Evolutionary conservation across 2,797 vertebrate genomes (phyloP).

Genomic region (Rhincodon typus): DNA sequence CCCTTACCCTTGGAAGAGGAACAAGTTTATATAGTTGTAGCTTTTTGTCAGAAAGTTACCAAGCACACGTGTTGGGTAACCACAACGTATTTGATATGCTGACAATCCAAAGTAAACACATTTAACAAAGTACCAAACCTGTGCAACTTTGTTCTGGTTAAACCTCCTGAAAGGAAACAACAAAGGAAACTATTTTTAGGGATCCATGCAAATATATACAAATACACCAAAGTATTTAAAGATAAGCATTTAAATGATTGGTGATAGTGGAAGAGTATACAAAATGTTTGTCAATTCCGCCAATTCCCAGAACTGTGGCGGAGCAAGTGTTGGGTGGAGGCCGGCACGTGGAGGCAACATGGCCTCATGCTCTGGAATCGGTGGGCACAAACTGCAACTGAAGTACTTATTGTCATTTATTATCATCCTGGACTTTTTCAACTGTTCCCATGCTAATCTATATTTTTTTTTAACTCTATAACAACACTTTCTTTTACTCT

Average conservation of each 20-base stretch:
- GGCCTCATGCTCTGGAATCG: no score
- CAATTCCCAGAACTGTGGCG: no score
- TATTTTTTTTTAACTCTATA: no score
- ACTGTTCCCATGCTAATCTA: no score
- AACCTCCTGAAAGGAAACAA: slow-evolving; percentile 72
- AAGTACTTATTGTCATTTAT: no score
- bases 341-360: no score
- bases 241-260: not conserved
- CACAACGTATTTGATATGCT: slow-evolving; percentile 97
- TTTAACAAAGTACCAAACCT: slow-evolving; percentile 99
- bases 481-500: no score
- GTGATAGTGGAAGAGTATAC: not conserved
- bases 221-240: not conserved
- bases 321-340: no score
- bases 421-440: no score
- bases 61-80: slow-evolving; percentile 92
- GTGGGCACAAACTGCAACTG: no score
- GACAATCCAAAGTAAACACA: slow-evolving; percentile 98
- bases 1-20: slow-evolving; percentile 96
- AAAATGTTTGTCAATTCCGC: not conserved
- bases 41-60: slow-evolving; percentile 99
- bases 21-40: slow-evolving; percentile 97
- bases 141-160: slow-evolving; percentile 85
- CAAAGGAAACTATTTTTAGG: slow-evolving; percentile 1
- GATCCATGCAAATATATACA: not conserved